Evolutionary conservation across 2,888 invertebrate genomes (phyloP), one percentile per base, ranked within the genome.

Genomic region (Emmelina monodactyla): DNA sequence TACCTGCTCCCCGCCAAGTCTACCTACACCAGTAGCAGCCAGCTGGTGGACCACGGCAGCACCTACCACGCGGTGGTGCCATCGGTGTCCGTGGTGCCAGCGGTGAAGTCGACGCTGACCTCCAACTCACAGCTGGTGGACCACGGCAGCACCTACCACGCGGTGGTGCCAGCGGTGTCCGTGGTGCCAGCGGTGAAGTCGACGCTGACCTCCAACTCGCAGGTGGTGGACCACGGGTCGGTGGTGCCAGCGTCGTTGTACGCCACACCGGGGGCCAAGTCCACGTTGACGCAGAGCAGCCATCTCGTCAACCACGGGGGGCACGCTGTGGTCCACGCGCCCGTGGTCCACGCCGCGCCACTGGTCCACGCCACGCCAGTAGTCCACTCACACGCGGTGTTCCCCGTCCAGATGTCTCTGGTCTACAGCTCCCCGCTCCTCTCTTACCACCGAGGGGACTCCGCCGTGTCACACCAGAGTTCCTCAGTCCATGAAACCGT

Each of bases 401-500:
- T 33, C 12, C 32, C 33, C 13, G 35, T 33, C 7, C 45, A 46
- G 1, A 33, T 42, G 5, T 42, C 51, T 10, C 47, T 51, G 29
- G 43, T 53, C 1, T 51, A 53, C 11, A 37, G 52, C 9, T 43
- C 53, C 1, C 42, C 45, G 10, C 43, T 55, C 1, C 40, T 51
- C 4, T 50, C 46, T n/a, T 47, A 59, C 28, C 63, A 59, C 43
- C 51, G 58, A 34, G 66, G 66, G 2, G 69, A 76, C 56, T 65
- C 82, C 32, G 65, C 73, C 10, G 53, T 83, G 44, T 61, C 80
- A 45, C 68, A 84, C 53, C 67, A 82, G 53, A 73, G 83, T 58
- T 65, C 78, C 30, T 59, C 82, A 40, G 66, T 82, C 32, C 65
- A 68, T 40, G 67, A 72, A 37, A 67, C 68, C 3, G 60, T 65